These are phyloP conservation scores for Oriolus oriolus DNA, from an alignment of 2,113 vertebrate genomes.

Conservation along the genomic window DNA sequence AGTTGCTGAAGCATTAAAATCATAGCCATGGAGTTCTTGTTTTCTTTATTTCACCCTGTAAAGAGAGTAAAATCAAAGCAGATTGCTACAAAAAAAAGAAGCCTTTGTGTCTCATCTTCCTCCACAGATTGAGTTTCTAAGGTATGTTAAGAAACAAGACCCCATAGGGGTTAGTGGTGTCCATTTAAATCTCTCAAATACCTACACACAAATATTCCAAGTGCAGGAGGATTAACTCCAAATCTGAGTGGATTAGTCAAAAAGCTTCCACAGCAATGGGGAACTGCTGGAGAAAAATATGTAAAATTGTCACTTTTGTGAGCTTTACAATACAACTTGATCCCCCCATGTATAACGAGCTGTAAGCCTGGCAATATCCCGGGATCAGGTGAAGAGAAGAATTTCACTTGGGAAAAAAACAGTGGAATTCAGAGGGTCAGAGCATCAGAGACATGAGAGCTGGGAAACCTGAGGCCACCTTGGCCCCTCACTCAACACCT, in stretches of 20 bases:
- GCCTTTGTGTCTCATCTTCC: constrained; percentile 45
- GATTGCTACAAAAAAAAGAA: background rate
- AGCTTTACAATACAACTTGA: constrained; percentile 10
- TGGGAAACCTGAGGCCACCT: background rate
- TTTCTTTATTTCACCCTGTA: background rate
- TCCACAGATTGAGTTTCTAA: background rate
- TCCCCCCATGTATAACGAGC: background rate
- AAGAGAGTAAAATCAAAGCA: background rate
- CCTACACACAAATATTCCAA: background rate
- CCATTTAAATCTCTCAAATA: constrained; percentile 48
- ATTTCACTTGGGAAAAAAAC: constrained; percentile 26
- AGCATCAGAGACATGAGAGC: background rate
- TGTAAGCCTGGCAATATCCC: background rate
- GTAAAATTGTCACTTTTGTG: constrained; percentile 1
- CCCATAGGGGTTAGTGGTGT: constrained; percentile 15
- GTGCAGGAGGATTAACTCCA: constrained; percentile 25
- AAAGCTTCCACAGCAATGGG: background rate
- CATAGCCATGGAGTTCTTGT: background rate
- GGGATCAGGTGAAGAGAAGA: constrained; percentile 25
- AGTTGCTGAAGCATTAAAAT: background rate
- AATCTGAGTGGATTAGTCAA: constrained; percentile 6
- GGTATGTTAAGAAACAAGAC: background rate
- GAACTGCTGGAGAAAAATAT: background rate
- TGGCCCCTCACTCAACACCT: background rate
- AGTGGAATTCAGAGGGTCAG: background rate